Evolutionary conservation across 2,113 vertebrate species (phyloP).

Genomic region (Brachypteracias leptosomus): DNA sequence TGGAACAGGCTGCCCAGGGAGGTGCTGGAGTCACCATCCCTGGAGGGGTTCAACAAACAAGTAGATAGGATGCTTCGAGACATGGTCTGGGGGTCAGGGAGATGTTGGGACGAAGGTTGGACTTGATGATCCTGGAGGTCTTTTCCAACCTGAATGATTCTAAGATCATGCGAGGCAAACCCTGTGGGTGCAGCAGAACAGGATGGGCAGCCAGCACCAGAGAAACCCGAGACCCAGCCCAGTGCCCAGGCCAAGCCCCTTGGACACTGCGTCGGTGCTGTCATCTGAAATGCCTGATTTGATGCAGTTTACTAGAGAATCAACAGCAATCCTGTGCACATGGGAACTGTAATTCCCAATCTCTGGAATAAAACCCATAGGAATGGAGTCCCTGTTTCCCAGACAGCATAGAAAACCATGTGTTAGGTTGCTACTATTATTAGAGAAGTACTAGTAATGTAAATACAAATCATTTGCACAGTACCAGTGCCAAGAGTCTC

Average conservation of each 20-base stretch:
- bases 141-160: too few relatives aligned
- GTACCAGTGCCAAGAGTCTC: not conserved
- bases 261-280: not conserved
- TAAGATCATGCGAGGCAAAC: too few relatives aligned
- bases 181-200: accelerated
- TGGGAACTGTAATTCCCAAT: not conserved
- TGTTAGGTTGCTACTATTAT: not conserved
- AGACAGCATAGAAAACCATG: not conserved
- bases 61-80: too few relatives aligned
- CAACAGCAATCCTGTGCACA: accelerated
- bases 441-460: not conserved
- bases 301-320: not conserved
- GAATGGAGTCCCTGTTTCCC: not conserved
- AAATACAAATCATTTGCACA: accelerated
- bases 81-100: too few relatives aligned
- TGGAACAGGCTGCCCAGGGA: too few relatives aligned
- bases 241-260: too few relatives aligned
- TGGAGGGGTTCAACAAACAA: too few relatives aligned
- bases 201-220: not conserved
- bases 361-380: not conserved
- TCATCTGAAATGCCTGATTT: not conserved
- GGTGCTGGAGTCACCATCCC: too few relatives aligned
- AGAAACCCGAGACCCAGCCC: not conserved
- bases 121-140: too few relatives aligned
- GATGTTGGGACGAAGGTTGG: too few relatives aligned